phyloP scores from a whole-genome alignment of 1,140 invertebrate species.

The Ostrea edulis region DNA sequence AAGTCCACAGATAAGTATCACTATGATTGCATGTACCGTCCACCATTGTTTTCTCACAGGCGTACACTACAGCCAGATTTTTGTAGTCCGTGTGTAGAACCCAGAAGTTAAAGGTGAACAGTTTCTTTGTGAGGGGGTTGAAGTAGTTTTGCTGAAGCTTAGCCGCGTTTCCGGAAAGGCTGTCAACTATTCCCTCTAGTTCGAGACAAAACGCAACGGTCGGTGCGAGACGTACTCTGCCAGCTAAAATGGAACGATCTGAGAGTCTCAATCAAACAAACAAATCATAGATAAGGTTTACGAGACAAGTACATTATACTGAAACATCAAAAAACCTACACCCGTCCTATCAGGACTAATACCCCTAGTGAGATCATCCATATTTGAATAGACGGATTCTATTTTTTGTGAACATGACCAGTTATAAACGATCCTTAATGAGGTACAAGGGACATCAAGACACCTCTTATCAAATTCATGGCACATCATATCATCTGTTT shows the following conservation, averaged over 20 bases:
- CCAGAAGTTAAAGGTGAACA: neutral
- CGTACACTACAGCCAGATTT: slow-evolving; percentile 10
- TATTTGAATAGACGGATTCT: too few relatives aligned
- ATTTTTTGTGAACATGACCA: too few relatives aligned
- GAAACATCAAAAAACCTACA: too few relatives aligned
- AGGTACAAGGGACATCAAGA: too few relatives aligned
- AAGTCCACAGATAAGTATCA: neutral
- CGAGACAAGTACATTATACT: too few relatives aligned
- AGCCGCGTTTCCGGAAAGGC: neutral
- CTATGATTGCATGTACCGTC: neutral
- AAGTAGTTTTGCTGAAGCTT: neutral
- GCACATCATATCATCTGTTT: too few relatives aligned
- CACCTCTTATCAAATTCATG: too few relatives aligned
- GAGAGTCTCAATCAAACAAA: neutral
- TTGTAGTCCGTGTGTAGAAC: neutral
- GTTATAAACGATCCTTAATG: too few relatives aligned
- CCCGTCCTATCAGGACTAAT: too few relatives aligned
- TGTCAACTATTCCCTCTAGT: neutral
- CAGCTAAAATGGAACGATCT: neutral
- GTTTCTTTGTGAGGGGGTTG: neutral
- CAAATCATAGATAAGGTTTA: neutral
- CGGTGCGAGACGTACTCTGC: neutral
- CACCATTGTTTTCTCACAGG: neutral
- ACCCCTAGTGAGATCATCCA: too few relatives aligned
- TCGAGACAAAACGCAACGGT: neutral